phyloP scores from a whole-genome alignment of 1,140 invertebrate species.

The Holcopasites calliopsidis region DNA sequence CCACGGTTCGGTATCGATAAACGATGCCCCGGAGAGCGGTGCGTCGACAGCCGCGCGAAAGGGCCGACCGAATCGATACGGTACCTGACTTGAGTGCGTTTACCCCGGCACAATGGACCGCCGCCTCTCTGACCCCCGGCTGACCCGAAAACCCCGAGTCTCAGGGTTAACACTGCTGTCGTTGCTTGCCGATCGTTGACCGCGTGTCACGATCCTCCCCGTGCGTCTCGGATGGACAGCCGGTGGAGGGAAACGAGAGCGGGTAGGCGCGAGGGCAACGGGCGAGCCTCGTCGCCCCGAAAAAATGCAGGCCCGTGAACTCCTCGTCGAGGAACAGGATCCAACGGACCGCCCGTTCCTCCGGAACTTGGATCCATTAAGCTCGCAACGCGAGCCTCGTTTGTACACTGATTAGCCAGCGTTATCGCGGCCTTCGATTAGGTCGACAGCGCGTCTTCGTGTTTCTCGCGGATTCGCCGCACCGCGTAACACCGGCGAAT shows the following conservation, averaged over 20 bases:
- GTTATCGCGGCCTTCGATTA: slow-evolving; percentile 7
- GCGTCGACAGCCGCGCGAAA: slow-evolving; percentile 18
- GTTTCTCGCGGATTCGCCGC: too few species aligned
- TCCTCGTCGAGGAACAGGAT: background rate
- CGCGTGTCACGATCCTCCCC: background rate
- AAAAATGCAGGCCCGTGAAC: background rate
- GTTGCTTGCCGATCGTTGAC: background rate
- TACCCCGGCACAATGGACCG: slow-evolving; percentile 51
- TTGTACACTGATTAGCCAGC: background rate
- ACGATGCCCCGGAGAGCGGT: slow-evolving; percentile 12
- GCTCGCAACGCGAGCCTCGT: background rate
- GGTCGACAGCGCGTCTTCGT: background rate
- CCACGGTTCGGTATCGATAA: slow-evolving; percentile 18
- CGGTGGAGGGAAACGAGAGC: background rate
- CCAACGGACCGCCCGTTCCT: slow-evolving; percentile 19
- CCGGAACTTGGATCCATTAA: slow-evolving; percentile 14
- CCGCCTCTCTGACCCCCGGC: slow-evolving; percentile 45
- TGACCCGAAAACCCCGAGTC: slow-evolving; percentile 56
- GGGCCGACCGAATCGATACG: slow-evolving; percentile 42
- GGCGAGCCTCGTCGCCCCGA: background rate
- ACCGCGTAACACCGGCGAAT: too few species aligned
- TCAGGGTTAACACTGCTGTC: slow-evolving; percentile 53
- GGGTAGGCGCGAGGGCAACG: background rate
- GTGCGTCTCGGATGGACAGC: background rate
- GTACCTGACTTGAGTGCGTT: too few species aligned